Base-by-base conservation (phyloP, 2,888 invertebrate genomes). In the Leptothorax acervorum region DNA sequence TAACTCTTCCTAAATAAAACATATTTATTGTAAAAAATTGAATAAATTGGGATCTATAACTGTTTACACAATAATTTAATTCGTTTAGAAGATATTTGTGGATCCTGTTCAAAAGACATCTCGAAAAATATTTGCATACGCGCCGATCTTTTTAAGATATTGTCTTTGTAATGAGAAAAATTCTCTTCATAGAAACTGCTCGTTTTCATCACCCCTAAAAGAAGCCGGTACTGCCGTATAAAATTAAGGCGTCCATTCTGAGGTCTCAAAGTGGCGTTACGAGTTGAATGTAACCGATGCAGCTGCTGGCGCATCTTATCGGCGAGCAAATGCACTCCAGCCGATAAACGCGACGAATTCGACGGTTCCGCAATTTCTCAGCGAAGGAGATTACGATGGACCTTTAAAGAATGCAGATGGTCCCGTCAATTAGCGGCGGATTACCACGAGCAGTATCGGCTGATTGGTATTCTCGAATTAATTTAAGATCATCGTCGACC, bases 281-380 rank as follows among this genome's bases (percentile, higher is more conserved):
- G 63, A 35, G 82, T 79, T 75, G 9, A 28, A 57, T 51, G 73
- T 57, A 42, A 75, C 73, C 78, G 55, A 73, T 62, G 60, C 89
- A 86, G 87, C 86, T 87, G 89, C 81, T 18, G 55, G 23, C 45
- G 18, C 42, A 11, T 42, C 39, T 65, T 88, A 87, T 88, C 88
- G 60, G 35, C 63, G 18, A 60, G 39, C 60, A 73, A 81, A 62
- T 63, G 55, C 55, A 62, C 18, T 74, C 23, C 48, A 9, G 68
- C n/a, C 48, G 84, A 86, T 87, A 86, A 87, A 57, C 65, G 6
- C 68, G 60, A 74, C n/a, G 68, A 74, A 78, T 55, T 78, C 83
- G 74, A 60, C 42, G 11, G 39, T 8, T 62, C 28, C 11, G 60
- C 82, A 76, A 82, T 87, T 82, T 51, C 42, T 84, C 78, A 55